Base-by-base conservation (phyloP, 1,140 invertebrate species). In the Cydia amplana region DNA sequence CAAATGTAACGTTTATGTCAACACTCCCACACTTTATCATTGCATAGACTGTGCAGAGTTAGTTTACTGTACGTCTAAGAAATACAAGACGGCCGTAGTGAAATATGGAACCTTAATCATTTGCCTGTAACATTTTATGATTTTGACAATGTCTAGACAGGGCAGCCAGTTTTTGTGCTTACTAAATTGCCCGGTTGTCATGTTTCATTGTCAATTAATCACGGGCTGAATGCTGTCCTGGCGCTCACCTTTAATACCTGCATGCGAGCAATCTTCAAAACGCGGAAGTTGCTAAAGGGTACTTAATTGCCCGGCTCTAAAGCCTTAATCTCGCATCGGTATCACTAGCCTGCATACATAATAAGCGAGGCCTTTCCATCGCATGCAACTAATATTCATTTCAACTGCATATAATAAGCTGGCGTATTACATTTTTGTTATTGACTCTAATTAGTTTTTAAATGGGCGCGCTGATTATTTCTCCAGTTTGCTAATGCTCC, bases 231-330 rank as follows among this genome's bases (percentile, higher is more conserved):
- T 55, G 16, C 9, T 60, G 55, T 60, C 20, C 55, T 23, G 55
- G 55, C 55, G 10, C 55, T 10, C 55, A 60, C 55, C 55, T 60
- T 60, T 60, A 60, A 23, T 60, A 60, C 18, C 9, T 12, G 20
- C 55, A 23, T 23, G 55, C 55, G 0, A 60, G 55, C 20, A 60
- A 60, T 60, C 55, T 60, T 20, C 55, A 60, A 60, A 60, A 60
- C 55, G 20, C 55, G 55, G 55, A 60, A 60, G 55, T 60, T 60
- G 55, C 55, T 60, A 20, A 60, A 60, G 55, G 55, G 55, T 60
- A 60, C 55, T 60, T 60, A 60, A 60, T 60, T 60, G 55, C 55
- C 55, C 55, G 55, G 55, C 55, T 60, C 55, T 60, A 60, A 60
- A 60, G 55, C 55, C 55, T 60, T 60, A 60, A 60, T 60, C 55